Conservation (phyloP, 2,888 invertebrate species). For the Brachypalpus laphriformis region DNA sequence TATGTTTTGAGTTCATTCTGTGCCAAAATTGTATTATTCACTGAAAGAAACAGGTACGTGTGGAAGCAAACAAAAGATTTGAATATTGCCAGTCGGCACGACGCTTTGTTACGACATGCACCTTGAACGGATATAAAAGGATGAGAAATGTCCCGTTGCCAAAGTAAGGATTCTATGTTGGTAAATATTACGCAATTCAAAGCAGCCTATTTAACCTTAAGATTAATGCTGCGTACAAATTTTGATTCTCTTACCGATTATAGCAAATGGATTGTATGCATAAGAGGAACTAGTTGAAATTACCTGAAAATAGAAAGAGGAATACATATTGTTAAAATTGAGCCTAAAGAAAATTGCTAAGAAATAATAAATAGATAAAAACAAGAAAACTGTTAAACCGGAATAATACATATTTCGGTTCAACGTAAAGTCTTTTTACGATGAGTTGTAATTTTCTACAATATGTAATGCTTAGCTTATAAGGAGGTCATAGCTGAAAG, state of each 20-base stretch:
- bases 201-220: slow-evolving; percentile 1
- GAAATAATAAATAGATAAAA: neutral
- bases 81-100: slow-evolving; percentile 26
- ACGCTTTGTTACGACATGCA: slow-evolving; percentile 61
- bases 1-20: neutral
- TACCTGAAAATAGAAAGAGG: slow-evolving; percentile 42
- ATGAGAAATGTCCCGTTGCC: slow-evolving; percentile 52
- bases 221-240: slow-evolving; percentile 20
- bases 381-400: too few relatives aligned
- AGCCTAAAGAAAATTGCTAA: neutral
- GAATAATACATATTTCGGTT: too few relatives aligned
- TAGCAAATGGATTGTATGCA: neutral
- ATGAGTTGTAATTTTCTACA: too few relatives aligned
- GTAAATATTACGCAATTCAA: slow-evolving; percentile 67
- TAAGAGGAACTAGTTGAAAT: neutral
- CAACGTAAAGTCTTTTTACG: too few relatives aligned
- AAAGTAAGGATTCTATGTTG: slow-evolving; percentile 28
- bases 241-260: slow-evolving; percentile 7
- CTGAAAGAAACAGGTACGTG: slow-evolving; percentile 48
- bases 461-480: too few relatives aligned
- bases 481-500: too few relatives aligned
- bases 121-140: slow-evolving; percentile 59
- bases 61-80: slow-evolving; percentile 34
- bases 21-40: slow-evolving; percentile 29
- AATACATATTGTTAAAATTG: neutral